Evolutionary conservation across 2,888 invertebrate species (phyloP).

Genomic region (Macrophya annulata): DNA sequence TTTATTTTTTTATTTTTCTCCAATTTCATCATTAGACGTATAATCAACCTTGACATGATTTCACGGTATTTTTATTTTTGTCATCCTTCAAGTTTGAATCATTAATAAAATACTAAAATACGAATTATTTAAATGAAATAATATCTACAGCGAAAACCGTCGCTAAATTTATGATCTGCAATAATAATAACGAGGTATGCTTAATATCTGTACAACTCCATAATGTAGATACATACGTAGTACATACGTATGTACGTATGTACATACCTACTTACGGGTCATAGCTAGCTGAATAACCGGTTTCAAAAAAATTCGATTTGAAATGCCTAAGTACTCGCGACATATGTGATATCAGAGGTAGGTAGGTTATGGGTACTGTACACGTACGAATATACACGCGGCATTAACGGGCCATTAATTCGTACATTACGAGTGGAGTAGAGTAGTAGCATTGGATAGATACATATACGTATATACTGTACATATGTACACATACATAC

Average conservation of each 20-base stretch:
- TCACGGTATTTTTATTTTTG: background rate
- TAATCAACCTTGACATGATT: background rate
- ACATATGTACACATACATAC: too few relatives aligned
- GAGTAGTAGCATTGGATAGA: background rate
- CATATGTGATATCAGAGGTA: constrained; percentile 48
- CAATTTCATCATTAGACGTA: background rate
- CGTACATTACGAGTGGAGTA: constrained; percentile 18
- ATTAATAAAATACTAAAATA: background rate
- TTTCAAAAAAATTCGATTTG: constrained; percentile 21
- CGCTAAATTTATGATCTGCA: background rate
- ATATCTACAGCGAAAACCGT: background rate
- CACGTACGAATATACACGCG: background rate
- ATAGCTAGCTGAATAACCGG: constrained; percentile 22
- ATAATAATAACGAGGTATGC: constrained; percentile 7
- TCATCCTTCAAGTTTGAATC: background rate
- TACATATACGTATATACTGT: too few relatives aligned
- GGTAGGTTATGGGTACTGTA: background rate
- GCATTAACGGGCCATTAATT: constrained; percentile 53
- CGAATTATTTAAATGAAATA: background rate
- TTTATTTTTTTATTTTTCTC: background rate
- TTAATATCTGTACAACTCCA: background rate
- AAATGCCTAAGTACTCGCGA: constrained; percentile 31
- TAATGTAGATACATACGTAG: background rate
- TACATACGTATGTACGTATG: background rate
- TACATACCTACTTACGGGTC: background rate